Percentiles rank a stretch among this genome's conserved stretches.
These are phyloP conservation scores for Laticauda laticaudata DNA, from an alignment of 2,113 vertebrate genomes.

Conservation along the genomic window DNA sequence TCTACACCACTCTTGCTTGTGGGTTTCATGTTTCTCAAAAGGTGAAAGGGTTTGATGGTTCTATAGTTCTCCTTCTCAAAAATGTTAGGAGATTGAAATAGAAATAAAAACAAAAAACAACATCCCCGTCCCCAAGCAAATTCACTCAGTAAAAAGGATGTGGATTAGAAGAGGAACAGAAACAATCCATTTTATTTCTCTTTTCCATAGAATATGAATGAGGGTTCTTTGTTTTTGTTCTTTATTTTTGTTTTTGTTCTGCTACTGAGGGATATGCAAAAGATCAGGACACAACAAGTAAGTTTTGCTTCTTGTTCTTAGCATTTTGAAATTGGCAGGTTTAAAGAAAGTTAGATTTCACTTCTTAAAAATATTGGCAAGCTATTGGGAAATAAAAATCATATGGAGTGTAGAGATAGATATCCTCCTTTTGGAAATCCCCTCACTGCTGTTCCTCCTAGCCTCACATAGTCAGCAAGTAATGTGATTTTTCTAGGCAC, in stretches of 20 bases:
- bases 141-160: neutral
- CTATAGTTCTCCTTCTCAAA: neutral
- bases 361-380: neutral
- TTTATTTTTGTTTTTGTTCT: neutral
- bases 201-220: neutral
- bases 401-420: neutral
- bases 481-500: neutral
- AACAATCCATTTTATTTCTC: neutral
- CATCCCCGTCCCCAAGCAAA: neutral
- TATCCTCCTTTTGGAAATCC: neutral
- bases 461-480: neutral
- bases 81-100: neutral
- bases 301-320: neutral
- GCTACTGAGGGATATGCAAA: neutral
- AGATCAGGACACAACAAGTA: neutral
- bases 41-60: neutral
- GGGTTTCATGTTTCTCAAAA: neutral
- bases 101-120: neutral
- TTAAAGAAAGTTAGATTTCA: neutral
- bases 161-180: neutral
- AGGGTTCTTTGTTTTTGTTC: neutral
- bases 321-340: neutral
- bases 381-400: neutral
- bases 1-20: neutral
- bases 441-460: neutral